These are phyloP conservation scores for Burhinus oedicnemus DNA, from an alignment of 2,113 vertebrate species.

Conservation along the genomic window DNA sequence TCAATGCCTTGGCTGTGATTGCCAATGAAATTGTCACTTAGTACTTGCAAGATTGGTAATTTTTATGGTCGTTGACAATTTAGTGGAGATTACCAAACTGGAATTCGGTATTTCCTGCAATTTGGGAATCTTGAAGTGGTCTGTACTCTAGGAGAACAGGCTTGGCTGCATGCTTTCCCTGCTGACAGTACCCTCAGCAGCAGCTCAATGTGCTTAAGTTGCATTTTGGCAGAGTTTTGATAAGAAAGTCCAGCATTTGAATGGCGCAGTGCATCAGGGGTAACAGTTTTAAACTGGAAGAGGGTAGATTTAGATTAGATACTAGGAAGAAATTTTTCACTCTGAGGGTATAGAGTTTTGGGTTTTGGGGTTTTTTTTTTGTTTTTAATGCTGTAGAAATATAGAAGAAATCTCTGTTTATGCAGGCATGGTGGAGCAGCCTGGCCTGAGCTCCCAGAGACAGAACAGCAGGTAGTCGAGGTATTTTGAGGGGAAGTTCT, in stretches of 20 bases:
- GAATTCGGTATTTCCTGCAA: not conserved
- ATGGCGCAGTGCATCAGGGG: rapidly evolving
- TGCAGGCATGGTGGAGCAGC: not conserved
- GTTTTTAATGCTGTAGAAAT: not conserved
- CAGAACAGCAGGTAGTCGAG: not conserved
- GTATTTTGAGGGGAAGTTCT: not conserved
- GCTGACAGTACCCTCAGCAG: not conserved
- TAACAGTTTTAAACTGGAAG: not conserved
- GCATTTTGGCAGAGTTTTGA: not conserved
- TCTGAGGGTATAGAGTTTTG: not conserved
- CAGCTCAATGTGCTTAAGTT: not conserved
- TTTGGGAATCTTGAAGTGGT: too few species aligned
- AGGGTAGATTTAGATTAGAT: not conserved
- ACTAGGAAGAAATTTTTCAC: rapidly evolving
- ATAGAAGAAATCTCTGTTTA: not conserved
- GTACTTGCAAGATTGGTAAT: not conserved
- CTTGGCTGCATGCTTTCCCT: not conserved
- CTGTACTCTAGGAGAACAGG: not conserved
- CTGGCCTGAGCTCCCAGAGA: not conserved
- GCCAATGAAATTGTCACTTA: not conserved
- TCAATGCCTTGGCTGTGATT: not conserved
- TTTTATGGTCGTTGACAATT: not conserved
- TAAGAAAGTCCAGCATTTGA: not conserved
- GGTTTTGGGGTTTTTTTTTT: not conserved
- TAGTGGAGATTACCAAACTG: not conserved